Evolutionary conservation across 2,113 vertebrate species (phyloP), one percentile per base, ranked within the genome.

Genomic region (Falcunculus frontatus): DNA sequence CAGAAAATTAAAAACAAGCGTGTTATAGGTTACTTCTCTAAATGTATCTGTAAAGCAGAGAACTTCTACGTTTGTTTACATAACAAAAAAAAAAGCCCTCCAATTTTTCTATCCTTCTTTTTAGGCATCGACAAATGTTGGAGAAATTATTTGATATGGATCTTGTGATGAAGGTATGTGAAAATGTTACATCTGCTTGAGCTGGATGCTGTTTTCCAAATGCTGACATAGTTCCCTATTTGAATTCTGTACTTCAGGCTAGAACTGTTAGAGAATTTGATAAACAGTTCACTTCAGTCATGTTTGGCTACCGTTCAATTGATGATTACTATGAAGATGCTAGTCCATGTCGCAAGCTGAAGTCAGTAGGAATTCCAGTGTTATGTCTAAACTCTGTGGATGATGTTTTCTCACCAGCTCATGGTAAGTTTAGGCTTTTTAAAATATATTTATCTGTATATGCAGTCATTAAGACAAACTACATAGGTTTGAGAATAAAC

Each of bases 241-340:
- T 93, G 63, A 93, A 95, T 96, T 97, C 79, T 96, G 22, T 81
- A 72, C 92, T 94, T 56, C 96, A 99, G 99, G 99, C 99, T 70
- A 99, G 98, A 97, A 99, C 99, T 91, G 98, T 99, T 93, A 98
- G 99, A 93, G 99, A 99, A 96, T 99, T 99, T 96, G 99, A 99
- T 69, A 99, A 98, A 92, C 98, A 98, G 91, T 99, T 99, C 97
- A 99, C 99, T 44, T 99, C 99, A 35, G 98, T 99, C 88, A 99
- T 99, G 99, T 99, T 99, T 84, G 99, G 99, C 87, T 99, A 99
- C 97, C 98, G 87, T 30, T 98, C 99, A 65, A 98, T 99, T 49
- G 99, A 99, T n/a, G 99, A 99, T 96, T 99, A 99, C 94, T 99
- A 99, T 92, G 98, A 84, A 33, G 99, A 99, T 70, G 99, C 99